These are phyloP conservation scores for Trileptium ribeirensis DNA, from an alignment of 2,888 invertebrate species.

Conservation along the genomic window DNA sequence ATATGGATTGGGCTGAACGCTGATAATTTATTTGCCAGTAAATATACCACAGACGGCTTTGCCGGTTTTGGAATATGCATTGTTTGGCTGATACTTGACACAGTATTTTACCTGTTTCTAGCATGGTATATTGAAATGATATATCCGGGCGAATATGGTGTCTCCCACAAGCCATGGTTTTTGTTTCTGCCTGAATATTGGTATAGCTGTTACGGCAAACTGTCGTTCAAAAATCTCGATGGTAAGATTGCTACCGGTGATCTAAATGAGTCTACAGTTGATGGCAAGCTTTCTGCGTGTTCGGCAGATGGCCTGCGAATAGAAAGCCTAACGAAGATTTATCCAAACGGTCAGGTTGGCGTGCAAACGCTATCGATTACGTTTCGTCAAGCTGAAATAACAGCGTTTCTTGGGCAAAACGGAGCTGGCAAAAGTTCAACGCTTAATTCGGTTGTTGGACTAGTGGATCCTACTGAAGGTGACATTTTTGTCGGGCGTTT, in stretches of 20 bases:
- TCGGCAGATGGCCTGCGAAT: too few relatives aligned
- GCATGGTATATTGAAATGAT: slow-evolving; percentile 62
- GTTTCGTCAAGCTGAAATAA: slow-evolving; percentile 23
- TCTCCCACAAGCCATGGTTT: too few relatives aligned
- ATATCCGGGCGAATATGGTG: slow-evolving; percentile 58
- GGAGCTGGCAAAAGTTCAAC: slow-evolving; percentile 27
- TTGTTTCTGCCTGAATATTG: too few relatives aligned
- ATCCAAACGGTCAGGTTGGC: not conserved
- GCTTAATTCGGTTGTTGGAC: slow-evolving; percentile 25
- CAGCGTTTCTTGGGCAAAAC: slow-evolving; percentile 25
- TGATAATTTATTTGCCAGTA: too few relatives aligned
- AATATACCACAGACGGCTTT: too few relatives aligned
- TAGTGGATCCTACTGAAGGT: slow-evolving; percentile 10
- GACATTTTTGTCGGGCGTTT: not conserved
- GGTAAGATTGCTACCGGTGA: too few relatives aligned
- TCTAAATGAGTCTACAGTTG: too few relatives aligned
- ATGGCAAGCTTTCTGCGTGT: too few relatives aligned
- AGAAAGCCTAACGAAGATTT: slow-evolving; percentile 7
- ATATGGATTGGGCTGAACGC: too few relatives aligned
- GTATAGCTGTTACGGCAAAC: too few relatives aligned
- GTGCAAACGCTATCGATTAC: slow-evolving; percentile 2
- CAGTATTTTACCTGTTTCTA: slow-evolving; percentile 57
- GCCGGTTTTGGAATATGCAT: too few relatives aligned
- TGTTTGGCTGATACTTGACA: slow-evolving; percentile 67
- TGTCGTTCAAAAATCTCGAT: too few relatives aligned